Conservation (phyloP, 2,797 vertebrate genomes). For the Pseudomugil gertrudae region DNA sequence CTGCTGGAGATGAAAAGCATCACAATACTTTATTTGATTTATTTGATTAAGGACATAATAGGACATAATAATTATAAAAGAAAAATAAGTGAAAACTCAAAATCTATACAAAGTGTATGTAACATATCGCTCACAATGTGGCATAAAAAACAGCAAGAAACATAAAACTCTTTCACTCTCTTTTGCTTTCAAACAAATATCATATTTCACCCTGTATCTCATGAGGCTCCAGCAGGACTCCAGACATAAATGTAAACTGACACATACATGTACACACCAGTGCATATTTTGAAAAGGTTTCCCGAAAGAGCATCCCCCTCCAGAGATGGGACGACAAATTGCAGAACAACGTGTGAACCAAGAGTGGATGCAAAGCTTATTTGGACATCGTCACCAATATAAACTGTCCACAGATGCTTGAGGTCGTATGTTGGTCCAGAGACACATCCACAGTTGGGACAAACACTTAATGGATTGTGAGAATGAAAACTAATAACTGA, state of each 20-base stretch:
- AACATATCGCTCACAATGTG: constrained; percentile 8
- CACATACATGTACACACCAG: constrained; percentile 70
- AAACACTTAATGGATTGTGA: constrained; percentile 58
- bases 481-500: constrained; percentile 66
- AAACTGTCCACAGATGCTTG: constrained; percentile 44
- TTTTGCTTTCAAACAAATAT: constrained; percentile 51
- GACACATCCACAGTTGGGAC: constrained; percentile 31
- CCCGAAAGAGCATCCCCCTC: constrained; percentile 42
- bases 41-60: constrained; percentile 4
- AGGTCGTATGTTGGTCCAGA: constrained; percentile 37
- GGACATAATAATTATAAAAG: neutral
- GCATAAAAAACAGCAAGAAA: constrained; percentile 7
- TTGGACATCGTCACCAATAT: constrained; percentile 50
- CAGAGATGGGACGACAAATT: constrained; percentile 61
- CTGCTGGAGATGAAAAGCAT: constrained; percentile 3
- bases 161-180: constrained; percentile 20
- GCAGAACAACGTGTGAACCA: constrained; percentile 56
- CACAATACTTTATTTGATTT: constrained; percentile 21
- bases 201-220: constrained; percentile 55
- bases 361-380: constrained; percentile 39
- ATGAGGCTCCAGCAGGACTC: constrained; percentile 41
- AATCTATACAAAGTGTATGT: neutral
- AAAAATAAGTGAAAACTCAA: constrained; percentile 1
- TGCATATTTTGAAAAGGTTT: constrained; percentile 66
- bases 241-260: constrained; percentile 70